Conservation (phyloP, 1,140 invertebrate genomes). For the Drosophila lowei region DNA sequence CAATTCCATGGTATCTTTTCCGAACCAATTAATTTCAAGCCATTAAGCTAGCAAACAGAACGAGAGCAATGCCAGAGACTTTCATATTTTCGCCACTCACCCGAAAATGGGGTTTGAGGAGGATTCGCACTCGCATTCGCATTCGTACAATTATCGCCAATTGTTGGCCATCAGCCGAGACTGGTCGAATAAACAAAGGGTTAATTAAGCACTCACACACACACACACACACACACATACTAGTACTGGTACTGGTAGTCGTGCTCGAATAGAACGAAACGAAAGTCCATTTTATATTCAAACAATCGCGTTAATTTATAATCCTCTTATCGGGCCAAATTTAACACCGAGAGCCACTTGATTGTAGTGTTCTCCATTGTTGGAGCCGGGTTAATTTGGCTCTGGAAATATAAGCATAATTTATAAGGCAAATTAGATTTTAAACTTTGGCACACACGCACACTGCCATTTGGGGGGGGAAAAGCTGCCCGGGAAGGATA, state of each 20-base stretch:
- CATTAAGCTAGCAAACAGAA: conserved; percentile 57
- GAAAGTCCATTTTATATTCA: conserved; percentile 7
- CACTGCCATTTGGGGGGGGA: too few species aligned
- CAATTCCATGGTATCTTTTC: background rate
- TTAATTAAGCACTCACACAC: conserved; percentile 51
- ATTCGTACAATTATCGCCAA: conserved; percentile 53
- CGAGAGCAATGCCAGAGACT: conserved; percentile 25
- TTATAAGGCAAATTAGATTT: conserved; percentile 5
- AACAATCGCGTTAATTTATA: conserved; percentile 49
- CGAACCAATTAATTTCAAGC: conserved; percentile 50
- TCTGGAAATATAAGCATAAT: conserved; percentile 2
- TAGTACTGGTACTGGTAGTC: background rate
- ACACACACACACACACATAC: background rate
- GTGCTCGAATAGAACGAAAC: background rate
- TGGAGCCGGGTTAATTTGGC: conserved; percentile 14
- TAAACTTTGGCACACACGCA: background rate
- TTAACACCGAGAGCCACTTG: conserved; percentile 21
- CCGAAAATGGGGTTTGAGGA: conserved; percentile 18
- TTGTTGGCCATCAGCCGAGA: conserved; percentile 48
- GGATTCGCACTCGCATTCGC: background rate
- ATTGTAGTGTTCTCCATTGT: conserved; percentile 5
- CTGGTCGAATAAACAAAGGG: conserved; percentile 47
- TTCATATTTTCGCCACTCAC: conserved; percentile 38
- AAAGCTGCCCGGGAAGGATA: too few species aligned
- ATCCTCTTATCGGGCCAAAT: conserved; percentile 27